These are phyloP conservation scores for Danio jaintianensis DNA, from an alignment of 2,797 vertebrate genomes.

Conservation along the genomic window DNA sequence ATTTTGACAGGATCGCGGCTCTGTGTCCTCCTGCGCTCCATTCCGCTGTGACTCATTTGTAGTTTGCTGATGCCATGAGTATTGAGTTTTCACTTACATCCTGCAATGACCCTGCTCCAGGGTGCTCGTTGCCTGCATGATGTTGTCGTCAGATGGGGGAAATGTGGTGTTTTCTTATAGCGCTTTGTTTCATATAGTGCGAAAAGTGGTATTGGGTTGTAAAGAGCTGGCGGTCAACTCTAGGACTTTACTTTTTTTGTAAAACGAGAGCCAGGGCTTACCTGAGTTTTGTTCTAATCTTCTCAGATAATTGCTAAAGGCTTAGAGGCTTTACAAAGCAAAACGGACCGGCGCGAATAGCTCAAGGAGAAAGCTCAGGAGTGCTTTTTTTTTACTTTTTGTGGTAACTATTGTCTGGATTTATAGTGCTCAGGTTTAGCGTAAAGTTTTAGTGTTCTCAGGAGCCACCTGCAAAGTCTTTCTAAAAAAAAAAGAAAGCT, in stretches of 20 bases:
- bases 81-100: conserved; percentile 24
- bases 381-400: conserved; percentile 4
- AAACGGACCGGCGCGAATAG: neutral
- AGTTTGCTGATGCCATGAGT: conserved; percentile 31
- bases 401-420: conserved; percentile 9
- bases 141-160: conserved; percentile 7
- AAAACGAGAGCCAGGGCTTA: neutral
- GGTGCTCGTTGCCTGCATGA: neutral
- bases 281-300: conserved; percentile 2
- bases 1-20: conserved; percentile 17
- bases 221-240: neutral
- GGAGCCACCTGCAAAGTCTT: neutral
- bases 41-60: conserved; percentile 45
- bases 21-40: conserved; percentile 3
- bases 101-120: conserved; percentile 12
- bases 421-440: neutral
- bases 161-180: conserved; percentile 21
- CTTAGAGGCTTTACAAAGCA: conserved; percentile 24
- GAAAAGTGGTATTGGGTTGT: conserved; percentile 24
- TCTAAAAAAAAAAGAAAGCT: too few relatives aligned
- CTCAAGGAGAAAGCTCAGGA: conserved; percentile 7
- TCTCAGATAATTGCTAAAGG: conserved; percentile 18
- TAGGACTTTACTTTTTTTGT: neutral
- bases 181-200: neutral
- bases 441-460: conserved; percentile 25